These are phyloP conservation scores for Pedionomus torquatus DNA, from an alignment of 2,113 vertebrate genomes.

Conservation along the genomic window DNA sequence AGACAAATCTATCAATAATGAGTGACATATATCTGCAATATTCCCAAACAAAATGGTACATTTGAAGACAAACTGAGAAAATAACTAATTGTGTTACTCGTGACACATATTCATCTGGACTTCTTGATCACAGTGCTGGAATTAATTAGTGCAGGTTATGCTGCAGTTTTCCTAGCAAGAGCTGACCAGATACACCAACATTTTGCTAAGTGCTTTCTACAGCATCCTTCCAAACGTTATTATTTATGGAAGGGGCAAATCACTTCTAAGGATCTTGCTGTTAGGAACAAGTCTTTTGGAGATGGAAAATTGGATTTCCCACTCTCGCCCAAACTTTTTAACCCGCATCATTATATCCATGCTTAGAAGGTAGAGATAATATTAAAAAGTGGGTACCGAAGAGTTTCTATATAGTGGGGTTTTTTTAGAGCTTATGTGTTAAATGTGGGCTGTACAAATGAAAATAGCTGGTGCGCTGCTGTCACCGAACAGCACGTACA, in stretches of 20 bases:
- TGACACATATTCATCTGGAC: constrained; percentile 58
- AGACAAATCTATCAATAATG: constrained; percentile 80
- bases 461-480: not conserved
- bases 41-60: constrained; percentile 75
- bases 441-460: not conserved
- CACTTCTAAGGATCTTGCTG: not conserved
- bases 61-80: constrained; percentile 77
- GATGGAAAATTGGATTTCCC: not conserved
- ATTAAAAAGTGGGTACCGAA: not conserved
- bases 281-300: not conserved
- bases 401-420: fast-evolving
- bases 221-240: not conserved
- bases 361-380: not conserved
- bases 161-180: constrained; percentile 3
- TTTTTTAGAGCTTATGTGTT: too few relatives aligned
- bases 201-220: not conserved
- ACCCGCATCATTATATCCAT: not conserved
- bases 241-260: not conserved
- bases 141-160: constrained; percentile 56
- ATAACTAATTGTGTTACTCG: constrained; percentile 69
- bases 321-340: not conserved
- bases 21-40: constrained; percentile 76
- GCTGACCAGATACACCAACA: not conserved
- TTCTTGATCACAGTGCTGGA: constrained; percentile 37
- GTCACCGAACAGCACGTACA: not conserved